Evolutionary conservation across 2,888 invertebrate species (phyloP).

Genomic region (Melikaiella ostensackeni): DNA sequence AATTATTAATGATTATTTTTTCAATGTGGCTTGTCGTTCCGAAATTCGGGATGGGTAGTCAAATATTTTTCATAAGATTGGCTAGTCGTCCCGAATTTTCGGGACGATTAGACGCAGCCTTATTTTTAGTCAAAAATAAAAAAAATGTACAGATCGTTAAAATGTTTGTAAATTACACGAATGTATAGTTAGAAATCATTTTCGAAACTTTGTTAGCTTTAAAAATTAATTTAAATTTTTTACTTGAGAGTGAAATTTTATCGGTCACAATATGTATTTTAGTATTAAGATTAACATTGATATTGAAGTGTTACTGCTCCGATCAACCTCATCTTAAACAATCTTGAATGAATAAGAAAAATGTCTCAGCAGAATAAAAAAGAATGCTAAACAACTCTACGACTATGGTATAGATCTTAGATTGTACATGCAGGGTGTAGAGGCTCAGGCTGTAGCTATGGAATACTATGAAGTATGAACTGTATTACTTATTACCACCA

Average conservation of each 20-base stretch:
- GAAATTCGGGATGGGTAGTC: no score
- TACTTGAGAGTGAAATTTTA: background rate
- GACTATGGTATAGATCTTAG: conserved; percentile 54
- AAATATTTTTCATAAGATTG: no score
- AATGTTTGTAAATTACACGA: background rate
- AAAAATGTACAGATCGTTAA: background rate
- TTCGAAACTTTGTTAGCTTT: background rate
- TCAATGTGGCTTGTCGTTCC: no score
- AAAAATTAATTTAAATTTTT: background rate
- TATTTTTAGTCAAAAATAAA: background rate
- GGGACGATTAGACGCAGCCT: no score
- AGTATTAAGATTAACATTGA: background rate
- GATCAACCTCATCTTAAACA: background rate
- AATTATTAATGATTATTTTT: background rate
- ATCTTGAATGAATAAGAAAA: background rate
- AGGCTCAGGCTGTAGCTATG: conserved; percentile 64
- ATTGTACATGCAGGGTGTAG: conserved; percentile 63
- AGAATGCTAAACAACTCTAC: background rate
- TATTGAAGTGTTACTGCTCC: background rate
- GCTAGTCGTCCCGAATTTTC: no score
- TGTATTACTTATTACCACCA: conserved; percentile 61
- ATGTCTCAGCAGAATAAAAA: background rate
- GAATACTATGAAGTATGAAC: conserved; percentile 55
- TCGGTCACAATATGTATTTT: background rate
- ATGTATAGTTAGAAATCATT: background rate